A percentile compares a stretch with the other conserved stretches of the same genome.
These are phyloP conservation scores for Patiria miniata DNA, from an alignment of 35 echinoderm and acorn worm species.

Conservation along the genomic window DNA sequence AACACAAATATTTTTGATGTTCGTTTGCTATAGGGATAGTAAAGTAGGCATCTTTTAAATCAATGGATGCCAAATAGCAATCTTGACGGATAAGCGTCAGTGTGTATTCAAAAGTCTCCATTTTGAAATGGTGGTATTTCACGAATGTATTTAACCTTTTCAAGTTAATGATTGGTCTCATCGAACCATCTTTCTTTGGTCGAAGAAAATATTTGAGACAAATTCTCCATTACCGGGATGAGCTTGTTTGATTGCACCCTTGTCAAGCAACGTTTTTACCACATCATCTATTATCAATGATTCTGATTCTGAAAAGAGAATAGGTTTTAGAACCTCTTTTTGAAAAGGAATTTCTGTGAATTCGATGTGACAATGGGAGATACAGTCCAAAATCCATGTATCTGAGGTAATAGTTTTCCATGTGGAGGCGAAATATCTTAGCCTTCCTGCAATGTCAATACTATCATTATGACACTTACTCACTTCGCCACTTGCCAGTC, in stretches of 20 bases:
- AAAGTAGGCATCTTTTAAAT: slow-evolving; percentile 79
- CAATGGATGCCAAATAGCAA: slow-evolving; percentile 42
- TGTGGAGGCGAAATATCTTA: not conserved
- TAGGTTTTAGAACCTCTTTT: not conserved
- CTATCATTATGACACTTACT: too few relatives aligned
- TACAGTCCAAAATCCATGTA: not conserved
- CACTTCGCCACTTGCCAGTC: too few relatives aligned
- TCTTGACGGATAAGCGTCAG: not conserved
- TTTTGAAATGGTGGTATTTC: slow-evolving; percentile 33
- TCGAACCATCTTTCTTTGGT: slow-evolving; percentile 68
- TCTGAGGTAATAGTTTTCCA: slow-evolving; percentile 1
- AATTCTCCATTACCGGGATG: slow-evolving; percentile 30
- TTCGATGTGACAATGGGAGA: slow-evolving; percentile 15
- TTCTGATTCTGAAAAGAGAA: not conserved
- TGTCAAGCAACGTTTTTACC: not conserved
- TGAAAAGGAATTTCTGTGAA: not conserved
- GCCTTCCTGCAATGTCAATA: not conserved
- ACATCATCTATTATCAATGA: not conserved
- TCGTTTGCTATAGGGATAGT: slow-evolving; percentile 52
- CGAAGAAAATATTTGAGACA: slow-evolving; percentile 58
- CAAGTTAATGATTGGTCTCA: slow-evolving; percentile 53
- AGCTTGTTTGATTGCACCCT: not conserved
- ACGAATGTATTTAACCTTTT: slow-evolving; percentile 33
- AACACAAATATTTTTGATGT: slow-evolving; percentile 5
- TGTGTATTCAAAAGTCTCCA: slow-evolving; percentile 34